Conservation (phyloP, 1,140 invertebrate genomes). For the Drosophila obscura region DNA sequence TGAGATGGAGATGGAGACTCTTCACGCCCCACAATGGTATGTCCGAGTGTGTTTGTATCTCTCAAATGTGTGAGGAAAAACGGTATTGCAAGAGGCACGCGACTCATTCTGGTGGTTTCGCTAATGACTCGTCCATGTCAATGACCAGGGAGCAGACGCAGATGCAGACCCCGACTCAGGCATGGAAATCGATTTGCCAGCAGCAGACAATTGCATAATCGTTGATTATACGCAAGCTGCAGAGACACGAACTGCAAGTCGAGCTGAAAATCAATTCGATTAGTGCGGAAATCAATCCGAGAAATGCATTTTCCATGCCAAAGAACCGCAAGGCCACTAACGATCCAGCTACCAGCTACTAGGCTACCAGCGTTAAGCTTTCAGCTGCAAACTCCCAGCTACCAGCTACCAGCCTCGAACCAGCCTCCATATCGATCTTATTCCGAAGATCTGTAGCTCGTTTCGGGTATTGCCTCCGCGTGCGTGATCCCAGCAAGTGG, state of each 20-base stretch:
- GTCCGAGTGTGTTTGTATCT: constrained; percentile 22
- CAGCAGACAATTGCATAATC: constrained; percentile 62
- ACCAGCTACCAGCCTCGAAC: background rate
- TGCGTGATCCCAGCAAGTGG: constrained; percentile 58
- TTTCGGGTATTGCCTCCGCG: constrained; percentile 53
- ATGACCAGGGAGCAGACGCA: constrained; percentile 15
- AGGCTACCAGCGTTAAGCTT: background rate
- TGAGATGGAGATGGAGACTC: constrained; percentile 8
- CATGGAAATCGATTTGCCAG: constrained; percentile 69
- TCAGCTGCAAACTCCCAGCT: constrained; percentile 13
- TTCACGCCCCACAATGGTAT: constrained; percentile 63
- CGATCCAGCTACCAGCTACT: constrained; percentile 26
- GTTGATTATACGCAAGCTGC: constrained; percentile 20
- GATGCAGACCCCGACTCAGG: constrained; percentile 19
- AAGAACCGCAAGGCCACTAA: constrained; percentile 61
- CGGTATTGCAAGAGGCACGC: constrained; percentile 50
- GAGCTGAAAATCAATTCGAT: constrained; percentile 56
- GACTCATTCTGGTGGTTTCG: constrained; percentile 40
- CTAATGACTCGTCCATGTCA: constrained; percentile 47
- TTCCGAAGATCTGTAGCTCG: constrained; percentile 29
- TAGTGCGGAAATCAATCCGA: constrained; percentile 64
- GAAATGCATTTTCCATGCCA: constrained; percentile 76
- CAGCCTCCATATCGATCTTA: constrained; percentile 47
- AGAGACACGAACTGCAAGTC: constrained; percentile 10
- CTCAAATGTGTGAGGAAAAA: constrained; percentile 9